Percentiles rank a stretch among this genome's conserved stretches.
phyloP scores from a whole-genome alignment of 1,140 invertebrate species.

The Lanistes nyassanus region DNA sequence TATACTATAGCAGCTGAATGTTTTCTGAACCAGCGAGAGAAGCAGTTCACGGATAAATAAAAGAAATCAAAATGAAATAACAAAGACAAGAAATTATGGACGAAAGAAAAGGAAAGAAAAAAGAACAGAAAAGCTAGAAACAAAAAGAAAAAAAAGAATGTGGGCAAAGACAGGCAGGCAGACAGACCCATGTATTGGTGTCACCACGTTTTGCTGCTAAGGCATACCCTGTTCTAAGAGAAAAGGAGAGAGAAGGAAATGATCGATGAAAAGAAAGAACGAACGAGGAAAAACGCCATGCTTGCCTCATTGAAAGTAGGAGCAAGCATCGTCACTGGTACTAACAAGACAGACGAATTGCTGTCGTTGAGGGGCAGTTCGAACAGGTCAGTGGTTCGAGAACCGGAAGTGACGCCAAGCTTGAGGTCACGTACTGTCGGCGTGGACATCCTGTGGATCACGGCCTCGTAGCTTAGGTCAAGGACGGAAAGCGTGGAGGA shows the following conservation, averaged over 20 bases:
- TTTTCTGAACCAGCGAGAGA: no score
- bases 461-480: no score
- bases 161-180: background rate
- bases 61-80: background rate
- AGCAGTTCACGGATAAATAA: background rate
- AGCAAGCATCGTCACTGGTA: background rate
- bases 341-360: background rate
- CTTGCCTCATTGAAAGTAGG: constrained; percentile 6
- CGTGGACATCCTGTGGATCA: no score
- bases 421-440: no score
- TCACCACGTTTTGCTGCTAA: no score
- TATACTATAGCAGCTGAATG: background rate
- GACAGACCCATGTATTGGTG: background rate
- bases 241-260: background rate
- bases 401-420: no score
- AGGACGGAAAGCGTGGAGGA: no score
- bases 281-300: background rate
- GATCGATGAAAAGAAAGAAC: background rate
- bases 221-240: no score
- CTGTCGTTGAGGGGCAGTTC: constrained; percentile 1
- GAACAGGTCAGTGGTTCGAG: background rate
- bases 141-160: background rate
- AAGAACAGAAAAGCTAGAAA: background rate
- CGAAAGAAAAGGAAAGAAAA: background rate
- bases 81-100: background rate